phyloP scores from a whole-genome alignment of 2,797 vertebrate genomes.

The Sebastolobus alascanus region DNA sequence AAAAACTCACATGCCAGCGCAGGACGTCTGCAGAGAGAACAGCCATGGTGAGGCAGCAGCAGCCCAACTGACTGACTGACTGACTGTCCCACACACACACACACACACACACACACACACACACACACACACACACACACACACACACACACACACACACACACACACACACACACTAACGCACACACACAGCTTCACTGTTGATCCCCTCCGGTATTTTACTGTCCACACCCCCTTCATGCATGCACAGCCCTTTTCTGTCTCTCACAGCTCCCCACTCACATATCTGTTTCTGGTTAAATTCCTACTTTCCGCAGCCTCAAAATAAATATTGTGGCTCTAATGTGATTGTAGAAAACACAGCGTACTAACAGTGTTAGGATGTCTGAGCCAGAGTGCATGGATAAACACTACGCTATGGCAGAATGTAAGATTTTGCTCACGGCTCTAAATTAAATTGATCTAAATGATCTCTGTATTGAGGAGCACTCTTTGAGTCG shows the following conservation, averaged over 20 bases:
- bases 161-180: no score
- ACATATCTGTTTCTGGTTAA: constrained; percentile 76
- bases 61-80: constrained; percentile 74
- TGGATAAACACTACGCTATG: constrained; percentile 2
- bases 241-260: constrained; percentile 57
- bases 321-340: constrained; percentile 65
- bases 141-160: constrained; percentile 45
- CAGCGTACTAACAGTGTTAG: constrained; percentile 16
- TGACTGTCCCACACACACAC: constrained; percentile 57
- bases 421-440: constrained; percentile 14
- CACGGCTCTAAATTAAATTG: constrained; percentile 13
- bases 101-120: constrained; percentile 40
- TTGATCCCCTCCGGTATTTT: constrained; percentile 69
- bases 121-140: constrained; percentile 42
- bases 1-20: constrained; percentile 87
- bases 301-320: constrained; percentile 59
- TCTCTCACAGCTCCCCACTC: constrained; percentile 47
- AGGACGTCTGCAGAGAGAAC: constrained; percentile 87
- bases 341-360: constrained; percentile 53
- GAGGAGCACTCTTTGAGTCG: neutral
- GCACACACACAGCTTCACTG: constrained; percentile 37
- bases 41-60: constrained; percentile 85
- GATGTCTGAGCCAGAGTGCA: constrained; percentile 29
- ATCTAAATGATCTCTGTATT: constrained; percentile 17
- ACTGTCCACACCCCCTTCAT: constrained; percentile 82